Evolutionary conservation across 2,113 vertebrate genomes (phyloP).

Genomic region (Hydrochoerus hydrochaeris): DNA sequence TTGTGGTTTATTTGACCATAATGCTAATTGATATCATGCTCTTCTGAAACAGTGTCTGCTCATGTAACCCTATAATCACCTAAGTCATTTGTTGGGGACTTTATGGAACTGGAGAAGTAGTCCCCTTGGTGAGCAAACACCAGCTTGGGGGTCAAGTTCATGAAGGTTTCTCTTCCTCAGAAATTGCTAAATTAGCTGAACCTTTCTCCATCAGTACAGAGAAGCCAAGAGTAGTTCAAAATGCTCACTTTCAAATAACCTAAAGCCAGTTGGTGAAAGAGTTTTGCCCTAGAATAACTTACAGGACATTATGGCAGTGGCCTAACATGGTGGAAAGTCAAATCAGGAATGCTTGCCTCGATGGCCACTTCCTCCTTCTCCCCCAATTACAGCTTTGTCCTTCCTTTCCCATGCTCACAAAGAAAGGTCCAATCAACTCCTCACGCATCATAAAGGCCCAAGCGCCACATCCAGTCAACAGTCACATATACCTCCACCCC

Average conservation of each 20-base stretch:
- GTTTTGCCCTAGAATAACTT: too few species aligned
- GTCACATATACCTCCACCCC: too few species aligned
- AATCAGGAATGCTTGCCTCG: too few species aligned
- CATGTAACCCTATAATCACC: not conserved
- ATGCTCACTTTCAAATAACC: conserved; percentile 1
- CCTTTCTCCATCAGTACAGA: not conserved
- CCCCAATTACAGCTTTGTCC: too few species aligned
- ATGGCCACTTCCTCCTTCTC: too few species aligned
- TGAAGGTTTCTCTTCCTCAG: not conserved
- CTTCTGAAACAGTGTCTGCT: not conserved
- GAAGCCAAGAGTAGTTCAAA: not conserved
- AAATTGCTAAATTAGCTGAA: conserved; percentile 20
- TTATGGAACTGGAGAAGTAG: not conserved
- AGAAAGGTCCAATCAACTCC: too few species aligned
- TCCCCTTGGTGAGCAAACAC: not conserved
- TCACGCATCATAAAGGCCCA: too few species aligned
- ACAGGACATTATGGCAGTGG: too few species aligned
- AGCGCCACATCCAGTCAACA: too few species aligned
- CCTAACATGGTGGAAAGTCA: too few species aligned
- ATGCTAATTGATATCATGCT: not conserved
- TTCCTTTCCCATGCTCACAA: too few species aligned
- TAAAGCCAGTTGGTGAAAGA: not conserved
- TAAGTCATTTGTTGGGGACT: not conserved
- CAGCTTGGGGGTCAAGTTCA: not conserved
- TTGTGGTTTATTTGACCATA: not conserved